Conservation (phyloP, 2,888 invertebrate genomes). For the Caenorhabditis sp. region DNA sequence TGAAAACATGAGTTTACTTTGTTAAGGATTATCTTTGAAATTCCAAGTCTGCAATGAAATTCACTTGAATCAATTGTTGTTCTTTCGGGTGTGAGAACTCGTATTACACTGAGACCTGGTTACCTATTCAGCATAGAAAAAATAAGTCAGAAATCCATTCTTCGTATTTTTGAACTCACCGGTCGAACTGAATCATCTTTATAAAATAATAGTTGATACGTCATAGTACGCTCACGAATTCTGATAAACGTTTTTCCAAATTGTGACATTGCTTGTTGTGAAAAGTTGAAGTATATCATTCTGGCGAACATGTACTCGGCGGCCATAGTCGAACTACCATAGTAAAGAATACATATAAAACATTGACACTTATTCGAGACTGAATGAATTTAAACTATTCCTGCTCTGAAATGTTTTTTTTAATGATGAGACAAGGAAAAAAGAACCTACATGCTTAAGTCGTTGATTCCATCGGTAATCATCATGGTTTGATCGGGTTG, state of each 20-base stretch:
- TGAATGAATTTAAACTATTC: background rate
- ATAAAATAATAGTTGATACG: background rate
- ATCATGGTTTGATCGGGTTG: background rate
- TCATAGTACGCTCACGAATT: background rate
- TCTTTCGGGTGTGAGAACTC: too few relatives aligned
- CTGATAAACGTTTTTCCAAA: background rate
- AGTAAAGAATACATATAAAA: background rate
- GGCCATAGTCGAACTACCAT: background rate
- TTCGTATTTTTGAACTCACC: background rate
- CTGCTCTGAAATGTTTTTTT: too few relatives aligned
- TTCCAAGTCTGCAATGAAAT: too few relatives aligned
- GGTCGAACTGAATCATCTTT: background rate
- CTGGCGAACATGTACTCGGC: background rate
- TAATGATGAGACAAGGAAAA: too few relatives aligned
- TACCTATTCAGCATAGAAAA: too few relatives aligned
- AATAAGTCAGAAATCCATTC: too few relatives aligned
- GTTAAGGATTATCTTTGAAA: too few relatives aligned
- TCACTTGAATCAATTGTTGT: too few relatives aligned
- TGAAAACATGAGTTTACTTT: too few relatives aligned
- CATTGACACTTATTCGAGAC: background rate
- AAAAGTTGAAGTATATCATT: background rate
- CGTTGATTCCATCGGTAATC: background rate
- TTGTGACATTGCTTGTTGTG: background rate
- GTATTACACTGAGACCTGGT: too few relatives aligned
- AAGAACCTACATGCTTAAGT: background rate